A percentile compares a stretch with the other conserved stretches of the same genome.
phyloP scores from a whole-genome alignment of 2,797 vertebrate species.

The Delichon dasypus region DNA sequence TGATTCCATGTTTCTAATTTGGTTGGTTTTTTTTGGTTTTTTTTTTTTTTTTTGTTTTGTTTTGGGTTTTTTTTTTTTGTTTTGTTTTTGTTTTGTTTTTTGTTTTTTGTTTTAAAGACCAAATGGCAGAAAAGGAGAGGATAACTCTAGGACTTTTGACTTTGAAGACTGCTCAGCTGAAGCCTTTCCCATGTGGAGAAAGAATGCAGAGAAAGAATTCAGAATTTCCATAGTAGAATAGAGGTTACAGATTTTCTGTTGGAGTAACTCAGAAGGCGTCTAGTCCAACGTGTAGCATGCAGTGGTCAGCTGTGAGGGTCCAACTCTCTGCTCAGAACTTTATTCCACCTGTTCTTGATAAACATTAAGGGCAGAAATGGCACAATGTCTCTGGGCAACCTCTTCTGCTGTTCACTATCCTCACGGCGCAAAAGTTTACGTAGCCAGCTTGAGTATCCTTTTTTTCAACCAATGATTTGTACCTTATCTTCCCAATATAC shows the following conservation, averaged over 20 bases:
- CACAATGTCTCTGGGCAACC: background rate
- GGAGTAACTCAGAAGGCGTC: background rate
- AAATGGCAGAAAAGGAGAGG: background rate
- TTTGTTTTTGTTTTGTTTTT: background rate
- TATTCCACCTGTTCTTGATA: background rate
- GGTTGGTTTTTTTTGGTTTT: background rate
- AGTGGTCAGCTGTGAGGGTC: background rate
- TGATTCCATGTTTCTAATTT: background rate
- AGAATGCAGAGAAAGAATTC: background rate
- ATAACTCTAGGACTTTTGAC: background rate
- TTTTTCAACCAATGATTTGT: background rate
- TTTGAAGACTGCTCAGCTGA: background rate
- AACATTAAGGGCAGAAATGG: background rate
- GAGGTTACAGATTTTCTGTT: background rate
- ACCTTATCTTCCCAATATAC: background rate
- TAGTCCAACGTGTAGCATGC: background rate
- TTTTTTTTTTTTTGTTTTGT: background rate
- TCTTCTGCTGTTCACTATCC: background rate
- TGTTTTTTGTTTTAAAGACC: background rate
- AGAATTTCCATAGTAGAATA: background rate
- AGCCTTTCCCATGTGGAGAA: background rate
- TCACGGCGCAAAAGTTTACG: rapidly evolving
- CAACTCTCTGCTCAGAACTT: background rate
- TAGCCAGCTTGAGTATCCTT: background rate
- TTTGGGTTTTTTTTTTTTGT: too few species aligned